Evolutionary conservation across 2,888 invertebrate genomes (phyloP), one percentile per base, ranked within the genome.

Genomic region (Andricus quercusramuli): DNA sequence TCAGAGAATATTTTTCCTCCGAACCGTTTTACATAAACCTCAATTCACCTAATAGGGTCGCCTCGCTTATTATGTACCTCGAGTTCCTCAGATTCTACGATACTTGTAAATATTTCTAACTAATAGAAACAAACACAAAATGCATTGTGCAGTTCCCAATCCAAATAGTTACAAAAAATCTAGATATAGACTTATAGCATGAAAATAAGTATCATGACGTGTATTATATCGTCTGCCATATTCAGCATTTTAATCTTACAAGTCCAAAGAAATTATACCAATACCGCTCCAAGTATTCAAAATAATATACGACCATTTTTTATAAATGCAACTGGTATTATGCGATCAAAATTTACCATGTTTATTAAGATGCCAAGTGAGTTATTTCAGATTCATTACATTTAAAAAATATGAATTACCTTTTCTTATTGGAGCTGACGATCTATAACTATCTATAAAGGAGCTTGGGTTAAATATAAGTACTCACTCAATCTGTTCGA

Each of bases 141-240:
- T 79, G 65, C 79, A 81, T 83, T 79, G 81, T 83, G 82, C 82
- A 83, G 80, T 81, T 79, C 80, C 82, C 67, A 76, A 84, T 82
- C 59, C 68, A 74, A 80, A 80, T 83, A 85, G 82, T 37, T 83
- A 77, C 9, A 11, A 78, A 80, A 82, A 82, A 84, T 83, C 80
- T 85, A 86, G 85, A 66, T 87, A 83, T 85, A 83, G 80, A 81
- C 79, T 81, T 83, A 80, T 82, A 86, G 90, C 89, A 89, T 89
- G 90, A 87, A 67, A 82, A 41, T 11, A 86, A 88, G 87, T 89
- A 90, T 89, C 86, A 86, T 89, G 87, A 79, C 83, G 80, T 86
- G 84, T 87, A 80, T 87, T 83, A 77, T 84, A 79, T 83, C 37
- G 20, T 65, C 1, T 15, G 6, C 20, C 32, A 37, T 20, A 37